Evolutionary conservation across 2,113 vertebrate genomes (phyloP), one percentile per base, ranked within the genome.

Genomic region (Cyprinus carpio): DNA sequence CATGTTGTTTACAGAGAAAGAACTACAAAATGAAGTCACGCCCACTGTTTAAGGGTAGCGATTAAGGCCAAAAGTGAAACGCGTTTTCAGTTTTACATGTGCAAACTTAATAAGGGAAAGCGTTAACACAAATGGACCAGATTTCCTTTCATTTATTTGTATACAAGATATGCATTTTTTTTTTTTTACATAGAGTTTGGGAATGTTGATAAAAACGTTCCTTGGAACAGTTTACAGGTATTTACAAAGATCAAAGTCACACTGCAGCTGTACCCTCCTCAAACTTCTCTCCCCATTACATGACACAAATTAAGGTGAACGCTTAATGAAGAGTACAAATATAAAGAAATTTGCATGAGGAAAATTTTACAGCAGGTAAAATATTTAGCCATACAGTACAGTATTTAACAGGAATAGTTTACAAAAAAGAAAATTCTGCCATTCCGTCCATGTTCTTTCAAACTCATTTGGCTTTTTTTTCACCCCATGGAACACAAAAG

Each of bases 1-100:
- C 94, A 95, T 95, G 91, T 90, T 94, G 94, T 94, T 93, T 93
- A 93, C 86, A 92, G 88, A 83, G n/a, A 15, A 81, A 65, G 88
- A 72, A 89, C 83, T 84, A 79, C 87, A 58, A 87, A 74, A 75
- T 1, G 29, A 83, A 5, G 87, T 89, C 23, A 87, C 91, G 90
- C 93, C 92, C 85, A 1, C 49, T 29, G 4, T 25, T 1, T 27
- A 88, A 79, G 82, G 88, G n/a, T 34, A 18, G 4, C 23, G n/a
- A 9, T 12, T 10, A 8, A 4, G 71, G 40, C 9, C 75, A 83
- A 29, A 62, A 25, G 5, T 12, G 0, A 25, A 6, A 75, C 0
- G 49, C 60, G 74, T 78, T 87, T 76, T 23, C 16, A 9, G 29
- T 31, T 56, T 20, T 29, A 46, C 40, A 25, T 6, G 4, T 23